phyloP scores from a whole-genome alignment of 1,140 invertebrate species.

The Drosophila auraria region DNA sequence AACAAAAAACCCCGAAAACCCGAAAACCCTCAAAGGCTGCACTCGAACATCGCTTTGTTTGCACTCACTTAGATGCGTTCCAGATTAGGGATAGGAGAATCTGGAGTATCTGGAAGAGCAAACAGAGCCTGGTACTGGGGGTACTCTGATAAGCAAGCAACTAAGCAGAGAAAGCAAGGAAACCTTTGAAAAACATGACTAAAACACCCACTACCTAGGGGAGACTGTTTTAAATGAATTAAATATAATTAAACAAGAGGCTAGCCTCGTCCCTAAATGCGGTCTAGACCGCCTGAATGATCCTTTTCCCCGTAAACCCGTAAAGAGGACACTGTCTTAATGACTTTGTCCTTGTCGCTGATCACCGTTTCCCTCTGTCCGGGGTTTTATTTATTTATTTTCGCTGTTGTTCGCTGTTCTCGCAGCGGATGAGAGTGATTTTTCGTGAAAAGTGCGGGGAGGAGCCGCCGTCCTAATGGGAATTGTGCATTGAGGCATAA shows the following conservation, averaged over 20 bases:
- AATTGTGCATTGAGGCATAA: slow-evolving; percentile 53
- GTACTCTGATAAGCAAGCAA: too few relatives aligned
- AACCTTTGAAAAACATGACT: too few relatives aligned
- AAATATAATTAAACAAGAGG: background rate
- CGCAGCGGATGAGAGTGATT: slow-evolving; percentile 10
- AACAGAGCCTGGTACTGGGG: slow-evolving; percentile 6
- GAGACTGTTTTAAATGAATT: background rate
- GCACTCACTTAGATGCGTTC: slow-evolving; percentile 28
- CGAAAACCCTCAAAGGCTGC: slow-evolving; percentile 9
- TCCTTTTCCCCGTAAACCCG: slow-evolving; percentile 3
- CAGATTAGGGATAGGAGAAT: slow-evolving; percentile 36
- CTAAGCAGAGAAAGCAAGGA: too few relatives aligned
- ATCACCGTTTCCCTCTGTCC: background rate
- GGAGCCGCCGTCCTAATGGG: slow-evolving; percentile 28
- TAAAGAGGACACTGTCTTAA: slow-evolving; percentile 7
- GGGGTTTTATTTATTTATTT: slow-evolving; percentile 1
- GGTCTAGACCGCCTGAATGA: slow-evolving; percentile 10
- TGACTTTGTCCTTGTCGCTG: slow-evolving; percentile 27
- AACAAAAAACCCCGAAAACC: slow-evolving; percentile 21
- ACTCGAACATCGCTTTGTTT: slow-evolving; percentile 28
- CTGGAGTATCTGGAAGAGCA: slow-evolving; percentile 38
- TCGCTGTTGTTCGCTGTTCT: background rate
- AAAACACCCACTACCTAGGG: too few relatives aligned
- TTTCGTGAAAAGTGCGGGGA: slow-evolving; percentile 4
- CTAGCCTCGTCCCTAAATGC: background rate